A percentile compares a stretch with the other conserved stretches of the same genome.
phyloP scores from a whole-genome alignment of 2,888 invertebrate species.

The Subacronicta megacephala region DNA sequence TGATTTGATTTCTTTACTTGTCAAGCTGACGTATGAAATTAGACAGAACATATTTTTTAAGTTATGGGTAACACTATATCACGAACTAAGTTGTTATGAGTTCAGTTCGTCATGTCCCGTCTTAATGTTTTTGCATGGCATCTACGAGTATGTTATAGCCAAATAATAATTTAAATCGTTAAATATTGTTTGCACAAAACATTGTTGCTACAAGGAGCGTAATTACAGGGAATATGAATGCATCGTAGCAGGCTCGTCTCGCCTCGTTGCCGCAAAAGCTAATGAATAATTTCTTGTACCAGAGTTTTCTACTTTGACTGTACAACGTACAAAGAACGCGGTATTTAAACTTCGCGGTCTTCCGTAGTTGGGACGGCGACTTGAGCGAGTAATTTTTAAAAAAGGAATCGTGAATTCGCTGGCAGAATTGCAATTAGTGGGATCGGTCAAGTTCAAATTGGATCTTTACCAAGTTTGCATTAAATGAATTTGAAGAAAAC shows the following conservation, averaged over 20 bases:
- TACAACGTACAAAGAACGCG: constrained; percentile 55
- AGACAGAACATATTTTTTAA: too few relatives aligned
- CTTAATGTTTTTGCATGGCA: too few relatives aligned
- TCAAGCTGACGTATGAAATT: too few relatives aligned
- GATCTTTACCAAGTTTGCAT: constrained; percentile 47
- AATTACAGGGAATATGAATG: constrained; percentile 45
- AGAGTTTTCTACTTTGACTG: constrained; percentile 68
- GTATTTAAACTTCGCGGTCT: constrained; percentile 58
- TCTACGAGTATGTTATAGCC: too few relatives aligned
- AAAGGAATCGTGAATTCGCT: constrained; percentile 40
- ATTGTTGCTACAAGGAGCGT: constrained; percentile 14
- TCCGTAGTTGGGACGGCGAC: constrained; percentile 17
- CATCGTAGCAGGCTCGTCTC: constrained; percentile 38
- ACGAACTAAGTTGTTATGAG: too few relatives aligned
- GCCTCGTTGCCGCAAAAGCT: constrained; percentile 55
- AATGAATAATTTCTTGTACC: constrained; percentile 74
- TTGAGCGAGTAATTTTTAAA: constrained; percentile 34
- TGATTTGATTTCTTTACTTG: too few relatives aligned
- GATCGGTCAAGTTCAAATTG: constrained; percentile 55
- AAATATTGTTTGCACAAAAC: constrained; percentile 28
- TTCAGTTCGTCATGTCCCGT: too few relatives aligned
- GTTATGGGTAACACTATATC: too few relatives aligned
- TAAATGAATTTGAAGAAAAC: constrained; percentile 43
- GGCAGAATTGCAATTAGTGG: constrained; percentile 49
- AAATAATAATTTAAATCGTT: constrained; percentile 6